Percentiles rank a stretch among this genome's conserved stretches.
Conservation (phyloP, 2,797 vertebrate genomes). For the Hafferia zeledoni region DNA sequence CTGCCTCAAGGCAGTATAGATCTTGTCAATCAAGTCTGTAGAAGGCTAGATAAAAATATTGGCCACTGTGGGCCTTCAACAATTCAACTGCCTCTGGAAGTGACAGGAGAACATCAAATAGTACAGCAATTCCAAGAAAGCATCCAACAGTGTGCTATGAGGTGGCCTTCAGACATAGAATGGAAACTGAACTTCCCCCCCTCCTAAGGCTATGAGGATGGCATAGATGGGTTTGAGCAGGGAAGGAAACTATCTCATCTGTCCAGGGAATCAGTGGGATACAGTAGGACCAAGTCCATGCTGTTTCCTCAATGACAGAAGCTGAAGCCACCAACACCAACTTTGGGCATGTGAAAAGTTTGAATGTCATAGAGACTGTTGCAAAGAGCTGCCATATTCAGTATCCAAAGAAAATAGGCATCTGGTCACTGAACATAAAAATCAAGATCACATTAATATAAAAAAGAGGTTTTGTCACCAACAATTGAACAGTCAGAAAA, state of each 20-base stretch:
- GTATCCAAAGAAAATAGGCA: background rate
- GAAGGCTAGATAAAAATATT: slow-evolving; percentile 6
- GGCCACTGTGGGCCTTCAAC: background rate
- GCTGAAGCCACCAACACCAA: background rate
- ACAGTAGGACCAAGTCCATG: background rate
- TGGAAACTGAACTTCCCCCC: background rate
- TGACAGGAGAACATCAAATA: background rate
- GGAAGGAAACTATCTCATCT: background rate
- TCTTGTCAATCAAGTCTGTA: background rate
- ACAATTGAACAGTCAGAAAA: background rate
- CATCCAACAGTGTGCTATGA: background rate
- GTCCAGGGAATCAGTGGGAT: background rate
- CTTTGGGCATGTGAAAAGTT: background rate
- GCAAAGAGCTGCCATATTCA: background rate
- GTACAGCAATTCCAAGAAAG: background rate
- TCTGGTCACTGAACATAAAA: background rate
- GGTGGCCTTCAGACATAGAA: background rate
- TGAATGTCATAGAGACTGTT: background rate
- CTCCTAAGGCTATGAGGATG: background rate
- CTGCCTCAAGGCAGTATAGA: slow-evolving; percentile 9
- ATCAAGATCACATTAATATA: background rate
- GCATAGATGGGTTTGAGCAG: background rate
- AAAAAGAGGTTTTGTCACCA: background rate
- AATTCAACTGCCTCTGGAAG: background rate
- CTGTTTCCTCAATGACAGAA: background rate